These are phyloP conservation scores for Xiphorhynchus elegans DNA, from an alignment of 2,113 vertebrate species.

Conservation along the genomic window DNA sequence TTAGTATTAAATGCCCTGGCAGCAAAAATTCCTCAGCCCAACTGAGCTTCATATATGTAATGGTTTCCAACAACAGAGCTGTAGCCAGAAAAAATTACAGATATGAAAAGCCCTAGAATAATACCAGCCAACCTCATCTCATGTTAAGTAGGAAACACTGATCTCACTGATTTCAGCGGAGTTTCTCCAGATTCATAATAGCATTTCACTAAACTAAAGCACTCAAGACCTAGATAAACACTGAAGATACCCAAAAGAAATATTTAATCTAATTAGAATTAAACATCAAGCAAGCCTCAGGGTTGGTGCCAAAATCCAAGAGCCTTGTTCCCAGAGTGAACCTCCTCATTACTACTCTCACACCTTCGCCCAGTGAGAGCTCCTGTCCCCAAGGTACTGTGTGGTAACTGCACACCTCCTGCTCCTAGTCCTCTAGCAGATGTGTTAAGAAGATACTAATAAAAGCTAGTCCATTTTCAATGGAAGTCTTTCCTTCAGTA, in stretches of 20 bases:
- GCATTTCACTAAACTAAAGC: background rate
- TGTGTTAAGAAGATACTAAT: background rate
- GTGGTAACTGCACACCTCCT: background rate
- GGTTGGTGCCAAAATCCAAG: background rate
- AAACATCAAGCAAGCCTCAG: background rate
- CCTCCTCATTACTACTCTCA: background rate
- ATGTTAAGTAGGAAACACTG: background rate
- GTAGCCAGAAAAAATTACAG: constrained; percentile 1
- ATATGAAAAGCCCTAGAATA: background rate
- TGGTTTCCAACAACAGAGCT: background rate
- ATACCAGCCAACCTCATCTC: background rate
- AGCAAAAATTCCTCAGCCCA: constrained; percentile 5
- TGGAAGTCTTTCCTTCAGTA: background rate
- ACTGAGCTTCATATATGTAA: background rate
- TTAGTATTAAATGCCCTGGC: background rate
- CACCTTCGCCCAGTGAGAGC: background rate
- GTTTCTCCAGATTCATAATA: background rate
- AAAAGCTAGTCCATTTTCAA: background rate
- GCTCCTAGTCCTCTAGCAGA: background rate
- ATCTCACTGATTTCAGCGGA: background rate
- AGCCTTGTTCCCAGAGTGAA: background rate
- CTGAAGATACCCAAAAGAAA: background rate
- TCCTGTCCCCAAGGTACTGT: background rate
- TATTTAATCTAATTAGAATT: background rate
- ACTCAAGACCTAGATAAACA: background rate